phyloP scores from a whole-genome alignment of 2,113 vertebrate genomes.

The Gallinago media region DNA sequence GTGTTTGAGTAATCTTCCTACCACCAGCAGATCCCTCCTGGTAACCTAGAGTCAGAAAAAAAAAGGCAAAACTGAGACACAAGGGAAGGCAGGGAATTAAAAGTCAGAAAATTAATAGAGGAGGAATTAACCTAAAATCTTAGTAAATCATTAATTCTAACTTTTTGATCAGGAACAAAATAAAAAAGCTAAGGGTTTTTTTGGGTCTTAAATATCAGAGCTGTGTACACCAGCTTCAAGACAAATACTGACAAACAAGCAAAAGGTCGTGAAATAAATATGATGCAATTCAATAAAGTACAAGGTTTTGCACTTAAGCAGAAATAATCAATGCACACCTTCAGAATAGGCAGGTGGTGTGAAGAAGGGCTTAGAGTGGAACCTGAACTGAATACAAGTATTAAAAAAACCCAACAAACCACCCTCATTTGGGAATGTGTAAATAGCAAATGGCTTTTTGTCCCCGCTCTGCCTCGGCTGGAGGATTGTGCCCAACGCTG shows the following conservation, averaged over 20 bases:
- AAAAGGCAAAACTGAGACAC: neutral
- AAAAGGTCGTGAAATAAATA: conserved; percentile 10
- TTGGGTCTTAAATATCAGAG: neutral
- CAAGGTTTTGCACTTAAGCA: neutral
- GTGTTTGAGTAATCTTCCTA: neutral
- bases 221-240: neutral
- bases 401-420: neutral
- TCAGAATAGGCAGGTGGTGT: neutral
- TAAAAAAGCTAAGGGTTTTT: accelerated
- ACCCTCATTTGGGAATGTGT: neutral
- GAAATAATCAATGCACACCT: neutral
- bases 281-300: neutral
- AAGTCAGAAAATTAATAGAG: neutral
- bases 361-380: neutral
- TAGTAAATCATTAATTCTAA: neutral
- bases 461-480: neutral
- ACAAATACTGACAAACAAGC: neutral
- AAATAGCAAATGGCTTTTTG: neutral
- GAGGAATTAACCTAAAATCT: neutral
- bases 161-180: neutral
- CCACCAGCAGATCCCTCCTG: neutral
- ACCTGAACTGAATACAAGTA: neutral
- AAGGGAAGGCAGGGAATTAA: neutral
- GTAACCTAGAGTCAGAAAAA: neutral
- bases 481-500: neutral